Evolutionary conservation across 2,113 vertebrate genomes (phyloP).

Genomic region (Poeciliopsis prolifica): DNA sequence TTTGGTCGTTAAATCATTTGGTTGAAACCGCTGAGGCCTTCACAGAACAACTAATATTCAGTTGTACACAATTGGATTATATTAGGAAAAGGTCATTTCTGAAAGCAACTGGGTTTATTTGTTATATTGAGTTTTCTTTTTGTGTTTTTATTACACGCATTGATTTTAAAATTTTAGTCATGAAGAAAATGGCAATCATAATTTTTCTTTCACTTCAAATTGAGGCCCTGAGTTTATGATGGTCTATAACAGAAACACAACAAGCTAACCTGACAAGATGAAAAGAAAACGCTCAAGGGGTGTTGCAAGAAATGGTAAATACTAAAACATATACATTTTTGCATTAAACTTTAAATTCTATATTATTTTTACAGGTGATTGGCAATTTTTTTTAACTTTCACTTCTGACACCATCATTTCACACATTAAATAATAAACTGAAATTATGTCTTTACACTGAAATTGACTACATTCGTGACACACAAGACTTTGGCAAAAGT

Average conservation of each 20-base stretch:
- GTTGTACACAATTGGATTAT: background rate
- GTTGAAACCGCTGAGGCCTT: background rate
- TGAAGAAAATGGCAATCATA: background rate
- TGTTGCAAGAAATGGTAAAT: background rate
- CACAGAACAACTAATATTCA: background rate
- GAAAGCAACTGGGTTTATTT: too few species aligned
- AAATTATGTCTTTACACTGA: too few species aligned
- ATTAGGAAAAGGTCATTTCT: background rate
- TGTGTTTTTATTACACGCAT: background rate
- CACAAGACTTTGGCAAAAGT: too few species aligned
- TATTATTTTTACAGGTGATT: too few species aligned
- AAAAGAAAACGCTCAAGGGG: background rate
- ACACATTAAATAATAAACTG: too few species aligned
- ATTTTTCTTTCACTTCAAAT: background rate
- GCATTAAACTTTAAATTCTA: too few species aligned
- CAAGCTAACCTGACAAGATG: background rate
- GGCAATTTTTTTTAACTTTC: too few species aligned
- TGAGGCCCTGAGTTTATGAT: background rate
- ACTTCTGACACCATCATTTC: too few species aligned
- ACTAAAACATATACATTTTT: background rate
- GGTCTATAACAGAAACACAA: background rate
- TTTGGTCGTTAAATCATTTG: background rate
- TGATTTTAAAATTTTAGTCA: background rate
- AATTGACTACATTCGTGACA: too few species aligned
- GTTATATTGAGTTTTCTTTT: background rate